phyloP scores from a whole-genome alignment of 2,797 vertebrate genomes.

The Chaetodon trifasciatus region DNA sequence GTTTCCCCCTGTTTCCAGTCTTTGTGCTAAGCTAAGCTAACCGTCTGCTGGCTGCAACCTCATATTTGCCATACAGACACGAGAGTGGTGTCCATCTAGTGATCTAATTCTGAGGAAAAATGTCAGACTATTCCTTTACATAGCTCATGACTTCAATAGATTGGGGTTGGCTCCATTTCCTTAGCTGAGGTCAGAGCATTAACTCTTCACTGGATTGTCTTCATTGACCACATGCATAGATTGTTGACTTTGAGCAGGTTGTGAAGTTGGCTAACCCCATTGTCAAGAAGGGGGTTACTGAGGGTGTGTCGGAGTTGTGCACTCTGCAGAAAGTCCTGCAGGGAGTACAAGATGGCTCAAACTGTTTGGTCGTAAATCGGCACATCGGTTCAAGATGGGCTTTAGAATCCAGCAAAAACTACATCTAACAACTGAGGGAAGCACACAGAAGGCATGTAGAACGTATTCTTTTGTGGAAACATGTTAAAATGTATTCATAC shows the following conservation, averaged over 20 bases:
- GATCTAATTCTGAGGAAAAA: not conserved
- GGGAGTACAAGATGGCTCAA: not conserved
- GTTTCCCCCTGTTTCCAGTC: not conserved
- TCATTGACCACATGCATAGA: not conserved
- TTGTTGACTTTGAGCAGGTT: slow-evolving; percentile 1
- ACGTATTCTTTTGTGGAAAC: not conserved
- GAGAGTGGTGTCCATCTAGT: not conserved
- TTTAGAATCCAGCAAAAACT: not conserved
- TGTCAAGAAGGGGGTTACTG: slow-evolving; percentile 24
- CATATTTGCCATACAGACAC: not conserved
- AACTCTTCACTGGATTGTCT: not conserved
- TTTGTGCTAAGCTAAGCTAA: not conserved
- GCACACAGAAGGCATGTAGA: too few species aligned
- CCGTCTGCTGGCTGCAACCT: not conserved
- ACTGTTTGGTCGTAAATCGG: not conserved
- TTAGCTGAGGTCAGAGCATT: too few species aligned
- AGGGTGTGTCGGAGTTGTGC: not conserved
- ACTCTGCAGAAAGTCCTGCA: not conserved
- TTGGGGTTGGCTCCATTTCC: too few species aligned
- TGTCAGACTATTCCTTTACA: not conserved
- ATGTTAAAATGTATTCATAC: not conserved
- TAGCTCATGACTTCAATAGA: not conserved
- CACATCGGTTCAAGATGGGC: not conserved
- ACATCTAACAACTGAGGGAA: not conserved
- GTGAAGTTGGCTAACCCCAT: slow-evolving; percentile 1